Conservation (phyloP, 2,113 vertebrate genomes). For the Cyanoderma ruficeps region DNA sequence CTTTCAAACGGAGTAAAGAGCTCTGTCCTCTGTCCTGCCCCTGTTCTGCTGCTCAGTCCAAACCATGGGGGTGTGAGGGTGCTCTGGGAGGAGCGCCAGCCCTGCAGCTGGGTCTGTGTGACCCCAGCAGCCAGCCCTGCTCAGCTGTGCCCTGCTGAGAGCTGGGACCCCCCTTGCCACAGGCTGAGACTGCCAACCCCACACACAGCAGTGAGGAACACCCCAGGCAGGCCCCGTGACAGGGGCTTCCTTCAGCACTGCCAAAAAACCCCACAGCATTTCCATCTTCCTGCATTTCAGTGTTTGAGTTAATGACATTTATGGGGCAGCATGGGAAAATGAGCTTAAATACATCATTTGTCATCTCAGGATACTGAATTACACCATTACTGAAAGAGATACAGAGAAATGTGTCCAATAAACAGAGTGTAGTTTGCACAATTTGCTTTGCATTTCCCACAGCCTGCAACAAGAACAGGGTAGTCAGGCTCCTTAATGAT, state of each 20-base stretch:
- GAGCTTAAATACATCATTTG: slow-evolving; percentile 12
- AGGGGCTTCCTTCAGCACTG: background rate
- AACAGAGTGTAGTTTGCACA: background rate
- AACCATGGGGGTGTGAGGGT: background rate
- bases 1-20: background rate
- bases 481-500: slow-evolving; percentile 33
- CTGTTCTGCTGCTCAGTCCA: background rate
- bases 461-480: background rate
- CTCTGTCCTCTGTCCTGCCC: background rate
- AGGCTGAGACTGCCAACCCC: background rate
- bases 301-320: slow-evolving; percentile 2
- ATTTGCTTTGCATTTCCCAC: slow-evolving; percentile 30
- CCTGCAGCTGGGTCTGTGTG: background rate
- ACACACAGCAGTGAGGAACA: background rate
- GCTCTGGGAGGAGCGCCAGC: background rate
- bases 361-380: background rate
- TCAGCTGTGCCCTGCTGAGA: background rate
- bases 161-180: background rate
- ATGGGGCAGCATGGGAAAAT: background rate
- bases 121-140: background rate
- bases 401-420: slow-evolving; percentile 24
- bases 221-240: background rate
- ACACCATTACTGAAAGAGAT: background rate
- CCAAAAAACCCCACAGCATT: background rate
- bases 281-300: background rate